Evolutionary conservation across 2,797 vertebrate species (phyloP), one percentile per base, ranked within the genome.

Genomic region (Tangara arthus): DNA sequence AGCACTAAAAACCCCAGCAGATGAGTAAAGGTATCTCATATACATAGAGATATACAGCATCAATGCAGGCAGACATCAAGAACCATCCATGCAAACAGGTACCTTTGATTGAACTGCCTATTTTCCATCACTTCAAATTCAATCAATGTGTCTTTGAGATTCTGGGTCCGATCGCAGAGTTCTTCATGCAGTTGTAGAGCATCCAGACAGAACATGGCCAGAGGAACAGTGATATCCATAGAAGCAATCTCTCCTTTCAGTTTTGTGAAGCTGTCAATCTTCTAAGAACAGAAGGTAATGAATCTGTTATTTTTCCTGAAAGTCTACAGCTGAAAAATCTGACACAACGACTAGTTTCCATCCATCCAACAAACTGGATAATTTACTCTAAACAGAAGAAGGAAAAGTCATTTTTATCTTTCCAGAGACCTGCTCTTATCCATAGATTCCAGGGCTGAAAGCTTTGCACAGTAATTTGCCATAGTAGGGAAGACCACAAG

Each of bases 131-230:
- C 97, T 97, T 98, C 95, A 94, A 97, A 99, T 8, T 96, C 97
- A 93, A 98, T 94, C 82, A 99, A 94, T 49, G 73, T 97, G 44
- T 98, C 97, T 92, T 97, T 98, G 63, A 99, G 98, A 82, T 90
- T 97, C 55, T 98, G 95, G 6, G 97, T 97, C 49, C 97, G 96
- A 77, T 75, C 95, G 95, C 98, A 98, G 88, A 99, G 97, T 13
- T 99, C 98, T 41, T 98, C 96, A 53, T 99, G 98, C 79, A 99
- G 97, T 2, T 93, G 87, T 37, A 96, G 73, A 27, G 98, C 95
- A 44, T 98, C 97, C 89, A 99, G 97, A 92, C 98, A 99, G 97
- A 99, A 98, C 98, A 99, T 96, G 59, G 98, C 98, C 86, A 99
- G 91, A 14, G 98, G 98, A 70, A 98, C 98, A 0, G 98, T 99